Evolutionary conservation across 2,888 invertebrate genomes (phyloP).

Genomic region (Drosophila formosana): DNA sequence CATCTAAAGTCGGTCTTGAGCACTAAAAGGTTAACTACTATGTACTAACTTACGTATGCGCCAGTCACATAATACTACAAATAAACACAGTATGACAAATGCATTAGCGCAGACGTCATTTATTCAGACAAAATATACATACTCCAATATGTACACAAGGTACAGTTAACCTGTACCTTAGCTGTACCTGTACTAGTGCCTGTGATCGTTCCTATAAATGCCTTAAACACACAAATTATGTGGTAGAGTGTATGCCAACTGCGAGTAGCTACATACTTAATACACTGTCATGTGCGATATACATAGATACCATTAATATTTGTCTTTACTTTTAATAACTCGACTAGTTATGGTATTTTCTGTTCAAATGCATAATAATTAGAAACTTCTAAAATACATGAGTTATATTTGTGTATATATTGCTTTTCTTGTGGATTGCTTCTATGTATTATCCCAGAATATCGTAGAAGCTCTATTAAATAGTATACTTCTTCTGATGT

Average conservation of each 20-base stretch:
- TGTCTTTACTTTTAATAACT: background rate
- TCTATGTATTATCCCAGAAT: conserved; percentile 2
- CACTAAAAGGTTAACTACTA: conserved; percentile 1
- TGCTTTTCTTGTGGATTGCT: conserved; percentile 18
- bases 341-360: conserved; percentile 9
- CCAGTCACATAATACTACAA: conserved; percentile 23
- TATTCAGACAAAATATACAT: conserved; percentile 13
- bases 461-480: conserved; percentile 6
- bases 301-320: conserved; percentile 5
- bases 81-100: conserved; percentile 2
- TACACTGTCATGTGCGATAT: conserved; percentile 9
- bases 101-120: conserved; percentile 14
- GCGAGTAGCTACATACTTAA: conserved; percentile 7
- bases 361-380: conserved; percentile 12
- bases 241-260: conserved; percentile 11
- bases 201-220: conserved; percentile 12
- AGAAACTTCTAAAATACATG: conserved; percentile 3
- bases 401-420: conserved; percentile 15
- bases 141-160: background rate
- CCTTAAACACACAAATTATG: background rate
- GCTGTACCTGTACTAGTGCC: conserved; percentile 3
- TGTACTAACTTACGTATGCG: conserved; percentile 28
- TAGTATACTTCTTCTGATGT: conserved; percentile 26
- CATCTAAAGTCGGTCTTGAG: background rate
- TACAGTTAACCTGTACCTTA: background rate